A percentile compares a stretch with the other conserved stretches of the same genome.
Conservation (phyloP, 2,113 vertebrate genomes). For the Callionymus lyra region DNA sequence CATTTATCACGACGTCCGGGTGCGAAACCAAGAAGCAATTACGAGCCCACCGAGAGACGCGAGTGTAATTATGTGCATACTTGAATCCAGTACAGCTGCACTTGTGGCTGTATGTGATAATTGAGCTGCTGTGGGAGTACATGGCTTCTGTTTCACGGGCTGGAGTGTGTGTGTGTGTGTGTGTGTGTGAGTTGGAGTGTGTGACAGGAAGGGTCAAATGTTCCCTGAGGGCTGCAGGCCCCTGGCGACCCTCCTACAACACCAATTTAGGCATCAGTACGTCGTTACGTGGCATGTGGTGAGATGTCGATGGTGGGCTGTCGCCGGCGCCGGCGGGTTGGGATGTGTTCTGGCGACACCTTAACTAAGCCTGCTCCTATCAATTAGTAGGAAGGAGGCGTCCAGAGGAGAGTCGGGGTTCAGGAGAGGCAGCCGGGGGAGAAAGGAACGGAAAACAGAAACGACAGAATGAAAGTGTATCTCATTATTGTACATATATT, state of each 20-base stretch:
- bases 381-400: constrained; percentile 44
- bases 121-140: constrained; percentile 31
- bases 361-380: constrained; percentile 64
- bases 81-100: constrained; percentile 9
- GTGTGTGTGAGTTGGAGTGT: constrained; percentile 24
- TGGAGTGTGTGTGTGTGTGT: constrained; percentile 17
- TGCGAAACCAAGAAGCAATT: constrained; percentile 41
- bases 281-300: constrained; percentile 23
- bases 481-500: no score
- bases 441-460: background rate
- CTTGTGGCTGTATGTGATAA: constrained; percentile 29
- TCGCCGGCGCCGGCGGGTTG: constrained; percentile 26
- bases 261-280: constrained; percentile 57
- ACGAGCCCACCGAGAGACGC: constrained; percentile 16
- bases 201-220: constrained; percentile 55
- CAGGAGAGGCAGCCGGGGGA: constrained; percentile 1
- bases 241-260: constrained; percentile 51
- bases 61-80: constrained; percentile 28
- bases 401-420: constrained; percentile 23
- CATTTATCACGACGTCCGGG: constrained; percentile 47
- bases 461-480: no score
- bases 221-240: constrained; percentile 26
- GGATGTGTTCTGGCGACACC: constrained; percentile 62
- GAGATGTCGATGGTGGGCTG: constrained; percentile 38
- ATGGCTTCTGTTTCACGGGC: constrained; percentile 16